Base-by-base conservation (phyloP, 2,888 invertebrate species). In the Tigriopus californicus region DNA sequence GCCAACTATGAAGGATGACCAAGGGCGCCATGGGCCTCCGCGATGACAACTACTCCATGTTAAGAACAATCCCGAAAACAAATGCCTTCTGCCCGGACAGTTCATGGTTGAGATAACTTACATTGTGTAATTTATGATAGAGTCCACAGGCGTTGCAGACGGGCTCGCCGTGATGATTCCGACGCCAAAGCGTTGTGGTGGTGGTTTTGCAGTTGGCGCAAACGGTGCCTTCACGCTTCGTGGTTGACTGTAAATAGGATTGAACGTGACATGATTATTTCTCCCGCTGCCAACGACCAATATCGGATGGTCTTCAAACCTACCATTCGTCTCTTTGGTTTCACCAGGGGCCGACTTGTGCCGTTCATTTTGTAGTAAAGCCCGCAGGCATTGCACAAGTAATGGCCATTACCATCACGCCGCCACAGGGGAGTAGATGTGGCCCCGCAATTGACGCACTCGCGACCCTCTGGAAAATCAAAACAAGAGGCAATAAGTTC, bases 311-410 rank as follows among this genome's bases (percentile, higher is more conserved):
- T 52, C 12, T 13, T n/a, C 41, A 46, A 56, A 86, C 92, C 91
- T 80, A 97, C 97, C 86, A 95, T 85, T 82, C 97, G 85, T 81
- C 97, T 84, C 79, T 97, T 95, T 71, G 97, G 95, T 80, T 97
- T 97, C 77, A 95, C 94, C 70, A 98, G 82, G 62, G 97, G 97
- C 74, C 97, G 78, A 75, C 94, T 95, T 74, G 92, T 90, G 68
- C 97, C 97, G 75, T 98, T 98, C 94, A 97, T 97, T 79, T 97
- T 97, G 79, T 95, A 94, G 78, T 98, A 98, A 67, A 98, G 82
- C 67, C 97, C 98, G 75, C 98, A 98, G 66, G 98, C 98, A 77
- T 97, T 97, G 80, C 95, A 97, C 65, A 81, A 80, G 78, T 95
- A 97, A 66, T 77, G 67, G 20, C 95, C 97, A 66, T 94, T 94